These are phyloP conservation scores for Smutsia temminckii DNA, from an alignment of 2,797 vertebrate genomes.

Conservation along the genomic window DNA sequence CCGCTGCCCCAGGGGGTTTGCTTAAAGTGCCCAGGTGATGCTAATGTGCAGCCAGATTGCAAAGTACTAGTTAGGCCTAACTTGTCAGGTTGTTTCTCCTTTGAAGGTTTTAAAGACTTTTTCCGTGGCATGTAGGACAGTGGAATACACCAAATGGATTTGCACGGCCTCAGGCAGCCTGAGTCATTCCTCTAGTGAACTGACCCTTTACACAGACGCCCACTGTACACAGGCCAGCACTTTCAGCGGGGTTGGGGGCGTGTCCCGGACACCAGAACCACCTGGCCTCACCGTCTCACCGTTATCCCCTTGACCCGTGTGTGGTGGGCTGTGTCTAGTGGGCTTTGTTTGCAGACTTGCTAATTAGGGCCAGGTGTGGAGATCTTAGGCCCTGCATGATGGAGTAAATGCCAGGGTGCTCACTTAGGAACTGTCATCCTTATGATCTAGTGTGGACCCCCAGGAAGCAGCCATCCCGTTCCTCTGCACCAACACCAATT, in stretches of 20 bases:
- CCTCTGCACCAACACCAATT: too few relatives aligned
- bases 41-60: neutral
- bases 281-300: too few relatives aligned
- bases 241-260: too few relatives aligned
- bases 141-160: neutral
- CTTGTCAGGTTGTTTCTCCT: neutral
- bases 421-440: neutral
- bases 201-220: neutral
- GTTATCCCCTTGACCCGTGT: too few relatives aligned
- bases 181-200: neutral
- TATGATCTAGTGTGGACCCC: neutral
- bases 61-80: accelerated
- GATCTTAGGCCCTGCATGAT: accelerated
- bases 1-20: accelerated
- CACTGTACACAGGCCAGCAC: neutral
- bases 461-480: accelerated
- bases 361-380: neutral
- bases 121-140: accelerated
- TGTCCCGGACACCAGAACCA: neutral
- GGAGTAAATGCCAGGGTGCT: accelerated
- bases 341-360: neutral
- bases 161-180: neutral
- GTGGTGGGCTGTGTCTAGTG: neutral
- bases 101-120: neutral
- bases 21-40: accelerated